phyloP scores from a whole-genome alignment of 2,888 invertebrate species.

The Drosophila putrida region DNA sequence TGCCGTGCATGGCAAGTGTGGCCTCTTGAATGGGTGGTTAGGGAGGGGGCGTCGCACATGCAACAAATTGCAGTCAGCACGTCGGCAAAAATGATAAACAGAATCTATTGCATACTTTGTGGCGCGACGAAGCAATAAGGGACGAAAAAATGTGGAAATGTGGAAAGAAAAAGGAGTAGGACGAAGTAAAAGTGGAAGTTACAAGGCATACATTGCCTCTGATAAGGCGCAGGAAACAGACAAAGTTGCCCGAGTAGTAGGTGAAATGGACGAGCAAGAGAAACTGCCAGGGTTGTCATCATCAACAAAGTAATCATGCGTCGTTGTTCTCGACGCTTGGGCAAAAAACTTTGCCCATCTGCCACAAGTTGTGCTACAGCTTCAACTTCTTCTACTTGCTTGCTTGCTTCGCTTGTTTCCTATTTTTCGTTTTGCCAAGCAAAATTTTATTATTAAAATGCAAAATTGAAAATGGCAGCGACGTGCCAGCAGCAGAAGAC shows the following conservation, averaged over 20 bases:
- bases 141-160: background rate
- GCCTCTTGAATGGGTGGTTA: background rate
- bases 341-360: constrained; percentile 70
- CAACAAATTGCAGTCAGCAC: constrained; percentile 74
- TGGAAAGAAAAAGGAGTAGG: background rate
- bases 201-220: constrained; percentile 28
- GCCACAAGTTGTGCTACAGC: constrained; percentile 47
- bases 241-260: constrained; percentile 44
- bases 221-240: constrained; percentile 53
- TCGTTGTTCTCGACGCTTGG: constrained; percentile 27
- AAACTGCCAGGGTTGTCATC: constrained; percentile 72
- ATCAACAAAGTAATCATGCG: constrained; percentile 78
- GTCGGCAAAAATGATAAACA: constrained; percentile 75
- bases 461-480: constrained; percentile 78
- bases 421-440: constrained; percentile 52
- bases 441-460: constrained; percentile 82
- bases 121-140: constrained; percentile 38
- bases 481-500: constrained; percentile 54
- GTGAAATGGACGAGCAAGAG: constrained; percentile 33
- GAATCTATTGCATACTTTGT: constrained; percentile 77
- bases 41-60: constrained; percentile 41
- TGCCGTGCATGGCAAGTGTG: constrained; percentile 21
- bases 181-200: constrained; percentile 11
- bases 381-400: constrained; percentile 6
- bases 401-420: constrained; percentile 32